A percentile compares a stretch with the other conserved stretches of the same genome.
These are phyloP conservation scores for Stenodema calcarata DNA, from an alignment of 2,888 invertebrate genomes.

Conservation along the genomic window DNA sequence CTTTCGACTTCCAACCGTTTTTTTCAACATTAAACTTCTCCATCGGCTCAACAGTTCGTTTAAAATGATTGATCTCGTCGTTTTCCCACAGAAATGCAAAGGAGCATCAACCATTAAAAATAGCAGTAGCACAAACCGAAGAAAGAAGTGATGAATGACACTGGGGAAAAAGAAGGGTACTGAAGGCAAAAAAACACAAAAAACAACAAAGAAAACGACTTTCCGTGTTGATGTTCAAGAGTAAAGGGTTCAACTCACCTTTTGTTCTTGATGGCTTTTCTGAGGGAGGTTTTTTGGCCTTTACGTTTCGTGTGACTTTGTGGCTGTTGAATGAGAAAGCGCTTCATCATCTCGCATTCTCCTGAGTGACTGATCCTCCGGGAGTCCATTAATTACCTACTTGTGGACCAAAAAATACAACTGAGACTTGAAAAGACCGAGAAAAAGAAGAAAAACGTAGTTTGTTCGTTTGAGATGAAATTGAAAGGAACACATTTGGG, in stretches of 20 bases:
- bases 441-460: no score
- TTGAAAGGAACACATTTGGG: no score
- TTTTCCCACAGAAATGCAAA: not conserved
- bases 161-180: not conserved
- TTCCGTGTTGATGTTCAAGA: not conserved
- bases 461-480: not conserved
- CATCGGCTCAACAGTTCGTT: not conserved
- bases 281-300: not conserved
- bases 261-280: not conserved
- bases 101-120: not conserved
- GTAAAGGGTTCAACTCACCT: not conserved
- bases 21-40: not conserved
- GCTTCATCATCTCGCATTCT: constrained; percentile 13
- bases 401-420: not conserved
- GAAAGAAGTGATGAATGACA: not conserved
- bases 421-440: not conserved
- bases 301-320: not conserved
- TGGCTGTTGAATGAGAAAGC: not conserved
- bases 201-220: not conserved
- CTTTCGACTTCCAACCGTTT: no score
- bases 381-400: constrained; percentile 17
- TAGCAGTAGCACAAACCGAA: not conserved
- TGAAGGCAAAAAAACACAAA: no score
- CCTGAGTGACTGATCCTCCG: constrained; percentile 7
- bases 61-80: not conserved